These are phyloP conservation scores for Anisognathus igniventris DNA, from an alignment of 2,797 vertebrate genomes.

Conservation along the genomic window DNA sequence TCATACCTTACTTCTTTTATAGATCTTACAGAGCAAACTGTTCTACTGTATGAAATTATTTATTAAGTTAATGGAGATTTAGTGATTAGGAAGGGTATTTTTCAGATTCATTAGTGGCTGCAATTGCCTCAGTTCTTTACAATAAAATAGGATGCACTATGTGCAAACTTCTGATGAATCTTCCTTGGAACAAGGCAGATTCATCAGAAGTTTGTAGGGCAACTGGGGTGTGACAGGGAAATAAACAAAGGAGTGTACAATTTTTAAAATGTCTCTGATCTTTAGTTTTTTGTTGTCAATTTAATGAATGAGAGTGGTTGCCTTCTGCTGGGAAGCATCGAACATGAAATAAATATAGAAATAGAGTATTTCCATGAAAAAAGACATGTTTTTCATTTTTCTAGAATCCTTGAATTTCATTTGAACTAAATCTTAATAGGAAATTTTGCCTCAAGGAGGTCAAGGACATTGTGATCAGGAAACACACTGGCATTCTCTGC, in stretches of 20 bases:
- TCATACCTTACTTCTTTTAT: background rate
- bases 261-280: background rate
- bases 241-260: background rate
- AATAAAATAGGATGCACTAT: background rate
- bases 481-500: background rate
- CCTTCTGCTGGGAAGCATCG: background rate
- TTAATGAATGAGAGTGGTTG: background rate
- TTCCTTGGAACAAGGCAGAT: background rate
- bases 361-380: background rate
- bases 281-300: background rate
- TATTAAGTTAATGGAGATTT: background rate
- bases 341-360: background rate
- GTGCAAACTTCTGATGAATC: background rate
- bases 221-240: background rate
- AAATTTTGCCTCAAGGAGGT: background rate
- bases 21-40: background rate
- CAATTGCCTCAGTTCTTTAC: background rate
- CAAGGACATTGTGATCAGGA: background rate
- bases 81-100: background rate
- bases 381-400: background rate
- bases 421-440: background rate
- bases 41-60: background rate
- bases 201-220: background rate
- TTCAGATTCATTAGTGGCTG: background rate
- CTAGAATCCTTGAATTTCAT: background rate